Base-by-base conservation (phyloP, 2,797 vertebrate genomes). In the Dromococcyx pavoninus region DNA sequence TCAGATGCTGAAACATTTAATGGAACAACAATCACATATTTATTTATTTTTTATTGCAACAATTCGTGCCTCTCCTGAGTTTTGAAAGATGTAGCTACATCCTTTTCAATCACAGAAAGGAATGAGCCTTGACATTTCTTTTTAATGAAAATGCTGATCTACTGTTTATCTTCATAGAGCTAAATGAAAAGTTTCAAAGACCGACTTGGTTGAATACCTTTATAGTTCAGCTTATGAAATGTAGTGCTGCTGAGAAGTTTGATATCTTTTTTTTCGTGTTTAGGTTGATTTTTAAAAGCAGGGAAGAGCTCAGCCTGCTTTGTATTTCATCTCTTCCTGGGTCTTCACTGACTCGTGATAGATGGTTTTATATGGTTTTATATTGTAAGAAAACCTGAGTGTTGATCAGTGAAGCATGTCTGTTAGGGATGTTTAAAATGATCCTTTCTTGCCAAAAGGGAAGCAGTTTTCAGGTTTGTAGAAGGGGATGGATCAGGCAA, bases 61-160 rank as follows among this genome's bases (percentile, higher is more conserved):
- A 88, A 48, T 86, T 90, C 51, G 84, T 57, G 89, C 93, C 41
- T 91, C 89, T 79, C 91, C 66, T 90, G 96, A 91, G 93, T 88
- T 95, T 93, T 89, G 78, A 95, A 91, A 95, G 65, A 87, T 88
- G 85, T 53, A 76, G 70, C 75, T 85, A 16, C 62, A 69, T 92
- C 83, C 50, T 86, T 86, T 92, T 94, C 85, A 89, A 73, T 96
- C 85, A 92, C 61, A 80, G 81, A 88, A 92, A 94, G 79, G 91
- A 93, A 93, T 90, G 92, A 93, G 86, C 76, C 90, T 74, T 97
- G 85, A 93, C 89, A 58, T 94, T 96, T 86, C 57, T 80, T 80
- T 95, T 87, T 92, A 96, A 96, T 95, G 90, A 90, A 96, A 96
- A 94, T 93, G 79, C 92, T 95, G 81, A 95, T 93, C 33, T 78